A percentile compares a stretch with the other conserved stretches of the same genome.
phyloP scores from a whole-genome alignment of 2,888 invertebrate genomes.

The Brachynemurus nebulosus region DNA sequence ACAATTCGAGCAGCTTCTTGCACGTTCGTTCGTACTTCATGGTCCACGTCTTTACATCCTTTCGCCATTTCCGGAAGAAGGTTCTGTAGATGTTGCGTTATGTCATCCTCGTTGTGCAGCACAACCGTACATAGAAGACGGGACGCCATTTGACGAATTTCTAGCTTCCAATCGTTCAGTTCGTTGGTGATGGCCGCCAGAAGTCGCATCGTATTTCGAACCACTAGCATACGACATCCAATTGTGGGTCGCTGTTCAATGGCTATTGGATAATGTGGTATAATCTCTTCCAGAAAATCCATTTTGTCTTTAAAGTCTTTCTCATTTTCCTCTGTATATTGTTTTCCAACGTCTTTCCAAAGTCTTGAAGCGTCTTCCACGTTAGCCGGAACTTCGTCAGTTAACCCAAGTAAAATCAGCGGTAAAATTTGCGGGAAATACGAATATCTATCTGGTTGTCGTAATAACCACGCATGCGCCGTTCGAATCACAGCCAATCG shows the following conservation, averaged over 20 bases:
- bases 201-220: constrained; percentile 59
- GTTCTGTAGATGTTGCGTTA: constrained; percentile 52
- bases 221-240: constrained; percentile 70
- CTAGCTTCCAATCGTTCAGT: constrained; percentile 62
- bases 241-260: constrained; percentile 66
- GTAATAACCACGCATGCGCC: constrained; percentile 63
- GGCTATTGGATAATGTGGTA: constrained; percentile 54
- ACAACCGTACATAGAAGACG: constrained; percentile 59
- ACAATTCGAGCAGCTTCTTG: constrained; percentile 54
- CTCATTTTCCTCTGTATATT: constrained; percentile 77
- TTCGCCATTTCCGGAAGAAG: constrained; percentile 42
- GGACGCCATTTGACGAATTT: constrained; percentile 53
- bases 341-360: constrained; percentile 62
- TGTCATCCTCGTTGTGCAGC: constrained; percentile 57
- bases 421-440: constrained; percentile 79
- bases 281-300: constrained; percentile 54
- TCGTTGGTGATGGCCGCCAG: constrained; percentile 56
- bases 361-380: constrained; percentile 42
- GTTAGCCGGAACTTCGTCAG: constrained; percentile 68
- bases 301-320: constrained; percentile 70
- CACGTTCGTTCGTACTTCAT: constrained; percentile 45
- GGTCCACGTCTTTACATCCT: constrained; percentile 46
- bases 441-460: constrained; percentile 74
- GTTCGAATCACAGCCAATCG: constrained; percentile 62
- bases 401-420: constrained; percentile 66